Conservation (phyloP, 2,888 invertebrate species). For the Dolichopus griseipennis region DNA sequence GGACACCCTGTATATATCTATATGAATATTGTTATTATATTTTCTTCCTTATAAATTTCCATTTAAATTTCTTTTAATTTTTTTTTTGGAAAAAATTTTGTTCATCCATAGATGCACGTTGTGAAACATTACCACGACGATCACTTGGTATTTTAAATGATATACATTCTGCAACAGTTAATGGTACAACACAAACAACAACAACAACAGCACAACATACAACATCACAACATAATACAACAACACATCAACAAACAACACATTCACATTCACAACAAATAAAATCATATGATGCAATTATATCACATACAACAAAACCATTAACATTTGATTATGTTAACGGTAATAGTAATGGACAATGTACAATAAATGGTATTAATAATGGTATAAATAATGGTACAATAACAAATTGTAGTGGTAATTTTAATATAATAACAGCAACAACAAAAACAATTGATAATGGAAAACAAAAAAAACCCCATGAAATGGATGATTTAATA, state of each 20-base stretch:
- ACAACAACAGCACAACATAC: slow-evolving; percentile 11
- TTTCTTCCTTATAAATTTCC: no score
- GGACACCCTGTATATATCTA: no score
- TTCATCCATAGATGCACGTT: slow-evolving; percentile 16
- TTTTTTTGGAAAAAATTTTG: background rate
- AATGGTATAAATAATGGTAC: background rate
- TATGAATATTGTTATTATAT: no score
- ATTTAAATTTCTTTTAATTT: no score
- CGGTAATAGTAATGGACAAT: background rate
- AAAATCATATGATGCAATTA: slow-evolving; percentile 14
- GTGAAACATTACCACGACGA: slow-evolving; percentile 26
- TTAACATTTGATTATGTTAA: slow-evolving; percentile 7
- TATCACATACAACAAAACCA: slow-evolving; percentile 16
- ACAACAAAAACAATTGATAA: slow-evolving; percentile 20
- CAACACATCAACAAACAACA: slow-evolving; percentile 12
- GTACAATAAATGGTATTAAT: slow-evolving; percentile 16
- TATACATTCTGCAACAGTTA: slow-evolving; percentile 17
- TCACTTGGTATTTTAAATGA: slow-evolving; percentile 22
- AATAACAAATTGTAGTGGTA: slow-evolving; percentile 1
- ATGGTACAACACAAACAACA: slow-evolving; percentile 10
- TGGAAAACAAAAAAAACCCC: slow-evolving; percentile 28
- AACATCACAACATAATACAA: slow-evolving; percentile 7
- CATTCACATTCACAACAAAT: slow-evolving; percentile 10
- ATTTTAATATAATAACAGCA: slow-evolving; percentile 22
- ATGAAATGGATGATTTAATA: slow-evolving; percentile 76